Conservation (phyloP, 1,140 invertebrate genomes). For the Polypedilum pembai region DNA sequence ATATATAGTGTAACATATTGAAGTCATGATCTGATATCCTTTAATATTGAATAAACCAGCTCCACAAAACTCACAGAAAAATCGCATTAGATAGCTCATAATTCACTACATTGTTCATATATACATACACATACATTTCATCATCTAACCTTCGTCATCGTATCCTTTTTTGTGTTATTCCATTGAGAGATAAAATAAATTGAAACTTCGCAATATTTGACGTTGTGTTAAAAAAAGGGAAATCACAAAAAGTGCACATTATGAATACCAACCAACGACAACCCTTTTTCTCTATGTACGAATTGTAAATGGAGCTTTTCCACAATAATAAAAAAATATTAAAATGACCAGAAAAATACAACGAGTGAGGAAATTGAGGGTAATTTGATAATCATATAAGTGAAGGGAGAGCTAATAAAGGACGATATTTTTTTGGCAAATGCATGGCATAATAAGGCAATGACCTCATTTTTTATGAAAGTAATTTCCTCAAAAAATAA, state of each 20-base stretch:
- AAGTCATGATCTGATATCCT: not conserved
- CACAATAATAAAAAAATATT: not conserved
- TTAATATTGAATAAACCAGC: not conserved
- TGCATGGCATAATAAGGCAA: not conserved
- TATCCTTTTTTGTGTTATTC: too few species aligned
- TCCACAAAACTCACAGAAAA: not conserved
- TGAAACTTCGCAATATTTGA: too few species aligned
- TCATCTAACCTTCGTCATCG: too few species aligned
- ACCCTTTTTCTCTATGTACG: not conserved
- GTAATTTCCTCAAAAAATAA: too few species aligned
- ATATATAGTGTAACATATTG: not conserved
- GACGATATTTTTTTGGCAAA: not conserved
- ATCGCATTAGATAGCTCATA: slow-evolving; percentile 12
- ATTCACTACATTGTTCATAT: not conserved
- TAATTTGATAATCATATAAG: slow-evolving; percentile 14
- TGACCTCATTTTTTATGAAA: not conserved
- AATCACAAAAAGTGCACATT: not conserved
- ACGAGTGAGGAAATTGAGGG: not conserved
- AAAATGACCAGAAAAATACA: not conserved
- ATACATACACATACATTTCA: too few species aligned
- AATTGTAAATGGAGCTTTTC: not conserved
- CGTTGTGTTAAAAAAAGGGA: not conserved
- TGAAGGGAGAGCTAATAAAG: not conserved
- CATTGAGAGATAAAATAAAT: too few species aligned
- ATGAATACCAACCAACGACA: not conserved